These are phyloP conservation scores for Corythoichthys intestinalis DNA, from an alignment of 2,113 vertebrate genomes.

Conservation along the genomic window DNA sequence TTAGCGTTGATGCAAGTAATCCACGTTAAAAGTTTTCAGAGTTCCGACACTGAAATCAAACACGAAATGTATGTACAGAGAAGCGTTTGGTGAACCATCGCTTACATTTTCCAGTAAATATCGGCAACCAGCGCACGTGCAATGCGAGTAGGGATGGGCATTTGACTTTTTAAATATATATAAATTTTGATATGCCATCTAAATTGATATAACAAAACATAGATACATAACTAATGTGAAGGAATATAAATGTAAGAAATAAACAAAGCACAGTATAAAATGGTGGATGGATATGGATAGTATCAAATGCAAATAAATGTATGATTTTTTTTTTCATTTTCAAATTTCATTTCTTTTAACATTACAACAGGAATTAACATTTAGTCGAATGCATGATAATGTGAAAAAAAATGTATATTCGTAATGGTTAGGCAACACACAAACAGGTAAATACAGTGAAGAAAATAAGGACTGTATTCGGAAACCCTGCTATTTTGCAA, in stretches of 20 bases:
- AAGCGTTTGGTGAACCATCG: slow-evolving; percentile 57
- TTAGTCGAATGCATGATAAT: too few species aligned
- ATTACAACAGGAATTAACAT: too few species aligned
- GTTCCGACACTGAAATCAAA: slow-evolving; percentile 63
- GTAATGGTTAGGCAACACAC: too few species aligned
- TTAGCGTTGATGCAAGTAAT: slow-evolving; percentile 51
- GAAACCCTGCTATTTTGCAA: too few species aligned
- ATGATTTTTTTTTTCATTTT: too few species aligned
- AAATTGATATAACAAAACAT: slow-evolving; percentile 27
- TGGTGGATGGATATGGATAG: too few species aligned
- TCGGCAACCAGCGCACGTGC: slow-evolving; percentile 37
- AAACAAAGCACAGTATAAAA: neutral
- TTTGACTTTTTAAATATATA: neutral
- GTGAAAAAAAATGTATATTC: too few species aligned
- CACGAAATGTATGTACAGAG: slow-evolving; percentile 46
- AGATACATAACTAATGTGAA: slow-evolving; percentile 50
- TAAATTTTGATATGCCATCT: slow-evolving; percentile 8
- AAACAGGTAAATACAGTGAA: too few species aligned
- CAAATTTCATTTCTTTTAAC: too few species aligned
- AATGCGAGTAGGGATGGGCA: neutral
- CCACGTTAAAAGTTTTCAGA: slow-evolving; percentile 55
- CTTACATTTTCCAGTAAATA: slow-evolving; percentile 47
- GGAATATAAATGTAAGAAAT: slow-evolving; percentile 32
- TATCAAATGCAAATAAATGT: too few species aligned
- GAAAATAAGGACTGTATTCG: too few species aligned